phyloP scores from a whole-genome alignment of 2,888 invertebrate species.

The Parthenolecanium corni region DNA sequence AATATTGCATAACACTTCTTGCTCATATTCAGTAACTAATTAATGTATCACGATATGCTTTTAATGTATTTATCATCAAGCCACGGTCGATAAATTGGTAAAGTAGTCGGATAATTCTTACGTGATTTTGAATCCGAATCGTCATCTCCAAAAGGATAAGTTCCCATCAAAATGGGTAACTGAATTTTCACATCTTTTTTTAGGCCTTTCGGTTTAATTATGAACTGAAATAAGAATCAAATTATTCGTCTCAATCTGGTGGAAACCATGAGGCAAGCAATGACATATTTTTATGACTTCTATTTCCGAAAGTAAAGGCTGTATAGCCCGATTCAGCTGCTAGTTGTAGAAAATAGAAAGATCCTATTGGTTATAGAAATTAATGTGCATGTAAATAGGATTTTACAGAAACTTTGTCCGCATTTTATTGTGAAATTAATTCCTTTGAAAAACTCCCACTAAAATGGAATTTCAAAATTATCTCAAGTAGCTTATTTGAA shows the following conservation, averaged over 20 bases:
- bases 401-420: no score
- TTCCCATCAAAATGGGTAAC: constrained; percentile 80
- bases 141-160: constrained; percentile 68
- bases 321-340: no score
- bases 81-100: constrained; percentile 86
- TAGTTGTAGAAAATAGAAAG: no score
- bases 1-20: no score
- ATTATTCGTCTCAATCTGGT: not conserved
- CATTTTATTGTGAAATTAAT: no score
- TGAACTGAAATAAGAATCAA: constrained; percentile 52
- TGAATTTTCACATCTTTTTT: constrained; percentile 87
- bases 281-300: no score
- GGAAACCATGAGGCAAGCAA: no score
- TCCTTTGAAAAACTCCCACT: no score
- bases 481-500: not conserved
- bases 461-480: not conserved
- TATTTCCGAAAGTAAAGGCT: no score
- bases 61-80: constrained; percentile 57
- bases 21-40: no score
- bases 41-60: not conserved
- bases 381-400: no score
- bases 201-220: constrained; percentile 79
- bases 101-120: constrained; percentile 82
- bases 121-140: constrained; percentile 52
- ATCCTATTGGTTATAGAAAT: no score